Percentiles rank a stretch among this genome's conserved stretches.
Conservation (phyloP, 2,888 invertebrate species). For the Mythimna pallens region DNA sequence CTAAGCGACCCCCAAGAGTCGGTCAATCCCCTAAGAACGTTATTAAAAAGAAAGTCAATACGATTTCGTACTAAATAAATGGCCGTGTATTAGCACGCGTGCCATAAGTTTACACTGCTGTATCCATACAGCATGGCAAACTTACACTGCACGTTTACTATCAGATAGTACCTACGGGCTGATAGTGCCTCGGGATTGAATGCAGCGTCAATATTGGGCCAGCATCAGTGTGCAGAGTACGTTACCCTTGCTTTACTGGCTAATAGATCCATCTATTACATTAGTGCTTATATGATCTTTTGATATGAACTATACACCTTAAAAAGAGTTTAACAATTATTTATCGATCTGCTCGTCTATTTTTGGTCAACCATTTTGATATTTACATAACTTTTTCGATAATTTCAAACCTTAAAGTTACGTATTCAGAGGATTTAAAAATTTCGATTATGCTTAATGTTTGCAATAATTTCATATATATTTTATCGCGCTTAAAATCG, state of each 20-base stretch:
- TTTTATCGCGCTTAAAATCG: not conserved
- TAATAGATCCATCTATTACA: conserved; percentile 12
- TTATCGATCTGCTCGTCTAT: not conserved
- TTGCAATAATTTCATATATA: not conserved
- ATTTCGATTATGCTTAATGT: conserved; percentile 1
- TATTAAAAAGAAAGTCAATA: not conserved
- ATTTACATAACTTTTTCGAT: not conserved
- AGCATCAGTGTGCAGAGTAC: not conserved
- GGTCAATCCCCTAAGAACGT: too few relatives aligned
- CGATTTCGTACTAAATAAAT: too few relatives aligned
- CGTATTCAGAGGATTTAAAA: not conserved
- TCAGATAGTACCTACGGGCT: conserved; percentile 12
- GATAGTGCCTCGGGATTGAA: conserved; percentile 12
- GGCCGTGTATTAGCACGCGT: too few relatives aligned
- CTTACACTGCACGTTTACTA: conserved; percentile 24
- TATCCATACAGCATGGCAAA: conserved; percentile 39
- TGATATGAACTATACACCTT: not conserved
- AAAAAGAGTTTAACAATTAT: not conserved
- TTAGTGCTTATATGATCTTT: not conserved
- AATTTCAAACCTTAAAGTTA: not conserved
- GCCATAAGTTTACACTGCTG: not conserved
- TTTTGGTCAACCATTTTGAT: not conserved
- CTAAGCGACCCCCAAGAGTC: too few relatives aligned
- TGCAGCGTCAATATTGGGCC: conserved; percentile 39
- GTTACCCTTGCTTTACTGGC: conserved; percentile 13